phyloP scores from a whole-genome alignment of 1,140 invertebrate genomes.

The Saccostrea echinata region DNA sequence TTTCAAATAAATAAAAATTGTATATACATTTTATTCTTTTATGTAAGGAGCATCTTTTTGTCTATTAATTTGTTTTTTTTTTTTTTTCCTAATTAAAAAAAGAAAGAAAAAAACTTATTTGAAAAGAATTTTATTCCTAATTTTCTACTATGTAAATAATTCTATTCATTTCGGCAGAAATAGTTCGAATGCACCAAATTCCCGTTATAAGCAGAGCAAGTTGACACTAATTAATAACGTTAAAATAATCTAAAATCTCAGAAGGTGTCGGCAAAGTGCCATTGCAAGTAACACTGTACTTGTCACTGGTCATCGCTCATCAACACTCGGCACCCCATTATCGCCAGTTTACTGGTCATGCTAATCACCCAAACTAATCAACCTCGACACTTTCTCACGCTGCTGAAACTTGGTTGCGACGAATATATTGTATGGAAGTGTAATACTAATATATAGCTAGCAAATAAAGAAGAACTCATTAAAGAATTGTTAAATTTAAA shows the following conservation, averaged over 20 bases:
- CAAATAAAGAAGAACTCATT: no score
- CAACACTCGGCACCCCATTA: background rate
- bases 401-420: background rate
- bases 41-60: no score
- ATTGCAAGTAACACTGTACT: background rate
- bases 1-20: no score
- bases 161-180: background rate
- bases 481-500: no score
- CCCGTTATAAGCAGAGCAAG: background rate
- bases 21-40: no score
- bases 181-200: background rate
- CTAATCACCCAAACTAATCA: constrained; percentile 32
- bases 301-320: constrained; percentile 27
- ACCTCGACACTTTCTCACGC: constrained; percentile 32
- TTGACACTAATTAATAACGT: constrained; percentile 23
- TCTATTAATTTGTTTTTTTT: no score
- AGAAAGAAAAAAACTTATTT: no score
- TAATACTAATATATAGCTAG: background rate
- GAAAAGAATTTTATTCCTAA: background rate
- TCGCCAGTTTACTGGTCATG: constrained; percentile 5
- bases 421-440: background rate
- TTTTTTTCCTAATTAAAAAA: no score
- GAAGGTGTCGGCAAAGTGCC: constrained; percentile 1
- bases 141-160: background rate
- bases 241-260: constrained; percentile 11